These are phyloP conservation scores for Drosophila malerkotliana DNA, from an alignment of 1,140 invertebrate species.

Conservation along the genomic window DNA sequence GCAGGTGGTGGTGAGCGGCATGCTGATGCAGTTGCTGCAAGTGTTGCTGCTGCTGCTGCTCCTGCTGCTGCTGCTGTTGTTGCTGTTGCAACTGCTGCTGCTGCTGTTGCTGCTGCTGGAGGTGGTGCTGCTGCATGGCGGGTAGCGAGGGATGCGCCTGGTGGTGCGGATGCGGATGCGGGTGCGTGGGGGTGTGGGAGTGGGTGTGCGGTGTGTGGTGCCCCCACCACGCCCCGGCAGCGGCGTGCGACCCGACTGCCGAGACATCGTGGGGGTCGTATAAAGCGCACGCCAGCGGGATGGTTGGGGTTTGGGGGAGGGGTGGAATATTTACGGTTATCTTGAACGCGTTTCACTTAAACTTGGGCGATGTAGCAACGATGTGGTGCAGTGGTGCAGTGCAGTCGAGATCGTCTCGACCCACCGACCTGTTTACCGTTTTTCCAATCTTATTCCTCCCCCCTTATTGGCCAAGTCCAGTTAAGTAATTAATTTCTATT, in stretches of 20 bases:
- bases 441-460: background rate
- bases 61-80: constrained; percentile 53
- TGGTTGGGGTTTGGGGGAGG: constrained; percentile 84
- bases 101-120: constrained; percentile 60
- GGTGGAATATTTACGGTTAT: constrained; percentile 84
- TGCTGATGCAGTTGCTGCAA: constrained; percentile 72
- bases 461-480: background rate
- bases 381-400: constrained; percentile 8
- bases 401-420: constrained; percentile 50
- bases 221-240: constrained; percentile 84
- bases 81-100: constrained; percentile 52
- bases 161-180: constrained; percentile 63
- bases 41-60: constrained; percentile 53
- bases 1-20: constrained; percentile 73
- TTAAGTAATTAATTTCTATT: constrained; percentile 7
- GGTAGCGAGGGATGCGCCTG: constrained; percentile 52
- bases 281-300: constrained; percentile 84
- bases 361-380: constrained; percentile 23
- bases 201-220: constrained; percentile 77
- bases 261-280: constrained; percentile 85
- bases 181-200: constrained; percentile 65
- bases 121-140: constrained; percentile 64
- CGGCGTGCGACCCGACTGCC: constrained; percentile 84
- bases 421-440: constrained; percentile 20
- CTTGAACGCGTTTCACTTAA: constrained; percentile 76